Conservation (phyloP, 2,888 invertebrate genomes). For the Nymphalis urticae region DNA sequence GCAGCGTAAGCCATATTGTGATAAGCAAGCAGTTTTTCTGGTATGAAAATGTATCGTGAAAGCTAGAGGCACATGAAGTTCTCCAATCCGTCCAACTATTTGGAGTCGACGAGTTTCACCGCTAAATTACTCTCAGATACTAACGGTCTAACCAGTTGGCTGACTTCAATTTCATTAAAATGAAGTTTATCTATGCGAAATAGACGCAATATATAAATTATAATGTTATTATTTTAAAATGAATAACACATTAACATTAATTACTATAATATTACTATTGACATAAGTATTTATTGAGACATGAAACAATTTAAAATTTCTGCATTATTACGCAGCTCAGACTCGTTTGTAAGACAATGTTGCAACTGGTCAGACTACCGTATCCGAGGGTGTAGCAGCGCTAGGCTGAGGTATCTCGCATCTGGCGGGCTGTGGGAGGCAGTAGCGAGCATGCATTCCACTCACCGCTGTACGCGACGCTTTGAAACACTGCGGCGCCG, state of each 20-base stretch:
- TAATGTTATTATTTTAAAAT: too few species aligned
- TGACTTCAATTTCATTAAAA: neutral
- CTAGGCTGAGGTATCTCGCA: slow-evolving; percentile 8
- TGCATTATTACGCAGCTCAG: too few species aligned
- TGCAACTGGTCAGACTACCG: neutral
- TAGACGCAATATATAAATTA: too few species aligned
- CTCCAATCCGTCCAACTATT: slow-evolving; percentile 59
- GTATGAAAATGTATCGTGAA: slow-evolving; percentile 46
- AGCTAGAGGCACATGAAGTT: slow-evolving; percentile 57
- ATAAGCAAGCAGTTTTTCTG: slow-evolving; percentile 39
- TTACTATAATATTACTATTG: too few species aligned
- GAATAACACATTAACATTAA: too few species aligned
- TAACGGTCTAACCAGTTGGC: slow-evolving; percentile 11
- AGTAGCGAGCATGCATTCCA: slow-evolving; percentile 57
- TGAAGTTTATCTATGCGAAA: neutral
- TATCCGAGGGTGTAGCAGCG: neutral
- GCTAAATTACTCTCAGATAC: slow-evolving; percentile 19
- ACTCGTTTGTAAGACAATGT: neutral
- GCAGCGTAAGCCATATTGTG: slow-evolving; percentile 51
- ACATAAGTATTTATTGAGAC: too few species aligned
- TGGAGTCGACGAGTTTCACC: slow-evolving; percentile 53
- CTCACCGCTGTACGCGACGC: slow-evolving; percentile 98
- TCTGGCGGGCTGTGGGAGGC: slow-evolving; percentile 12
- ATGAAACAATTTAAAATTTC: too few species aligned
- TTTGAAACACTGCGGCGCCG: slow-evolving; percentile 92